phyloP scores from a whole-genome alignment of 2,113 vertebrate genomes.

The Leuciscus idus region DNA sequence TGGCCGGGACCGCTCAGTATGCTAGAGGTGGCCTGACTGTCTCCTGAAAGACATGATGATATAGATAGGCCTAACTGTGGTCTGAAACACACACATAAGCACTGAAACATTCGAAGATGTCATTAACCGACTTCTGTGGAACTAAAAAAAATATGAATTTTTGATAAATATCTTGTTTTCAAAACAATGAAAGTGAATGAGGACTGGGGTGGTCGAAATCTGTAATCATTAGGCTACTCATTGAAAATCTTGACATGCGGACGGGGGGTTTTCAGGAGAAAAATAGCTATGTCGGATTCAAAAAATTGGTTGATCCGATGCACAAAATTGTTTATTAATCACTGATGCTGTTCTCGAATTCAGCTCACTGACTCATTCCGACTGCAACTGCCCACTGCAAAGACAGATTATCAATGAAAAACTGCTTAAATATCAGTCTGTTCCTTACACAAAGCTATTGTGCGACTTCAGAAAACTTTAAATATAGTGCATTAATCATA shows the following conservation, averaged over 20 bases:
- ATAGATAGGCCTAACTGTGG: slow-evolving; percentile 4
- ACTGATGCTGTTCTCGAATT: no score
- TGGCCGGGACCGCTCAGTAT: slow-evolving; percentile 33
- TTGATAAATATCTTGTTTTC: neutral
- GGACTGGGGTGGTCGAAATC: neutral
- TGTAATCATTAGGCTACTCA: neutral
- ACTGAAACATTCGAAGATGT: neutral
- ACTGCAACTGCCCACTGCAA: no score
- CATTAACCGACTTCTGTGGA: neutral
- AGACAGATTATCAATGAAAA: no score
- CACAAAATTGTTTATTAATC: neutral
- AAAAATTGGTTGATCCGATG: neutral
- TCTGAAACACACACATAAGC: slow-evolving; percentile 3
- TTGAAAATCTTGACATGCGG: no score
- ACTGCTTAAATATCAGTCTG: no score
- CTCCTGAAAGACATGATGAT: slow-evolving; percentile 25
- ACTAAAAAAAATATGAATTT: neutral
- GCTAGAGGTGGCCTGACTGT: slow-evolving; percentile 39
- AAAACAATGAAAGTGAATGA: neutral
- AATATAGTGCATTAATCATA: neutral
- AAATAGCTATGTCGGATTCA: neutral
- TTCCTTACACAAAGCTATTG: neutral
- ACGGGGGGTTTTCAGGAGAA: neutral
- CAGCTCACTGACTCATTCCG: no score
- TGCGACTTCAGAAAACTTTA: neutral